phyloP scores from a whole-genome alignment of 2,113 vertebrate species.

The Brachionichthys hirsutus region DNA sequence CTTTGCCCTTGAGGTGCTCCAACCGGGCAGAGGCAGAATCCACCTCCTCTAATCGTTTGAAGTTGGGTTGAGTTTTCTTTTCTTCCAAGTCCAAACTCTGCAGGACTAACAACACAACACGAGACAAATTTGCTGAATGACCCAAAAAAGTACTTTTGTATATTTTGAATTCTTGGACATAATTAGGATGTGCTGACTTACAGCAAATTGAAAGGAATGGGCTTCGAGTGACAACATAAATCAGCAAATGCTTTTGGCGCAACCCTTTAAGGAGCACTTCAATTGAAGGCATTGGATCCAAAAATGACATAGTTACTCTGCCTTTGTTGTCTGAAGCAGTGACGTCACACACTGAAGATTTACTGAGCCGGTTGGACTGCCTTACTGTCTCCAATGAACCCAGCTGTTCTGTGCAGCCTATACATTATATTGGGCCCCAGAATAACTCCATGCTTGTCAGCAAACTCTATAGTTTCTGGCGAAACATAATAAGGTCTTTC shows the following conservation, averaged over 20 bases:
- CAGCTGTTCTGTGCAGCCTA: constrained; percentile 42
- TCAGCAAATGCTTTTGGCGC: constrained; percentile 14
- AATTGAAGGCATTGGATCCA: constrained; percentile 11
- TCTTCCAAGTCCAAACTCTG: constrained; percentile 37
- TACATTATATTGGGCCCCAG: constrained; percentile 29
- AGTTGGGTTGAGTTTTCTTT: constrained; percentile 46
- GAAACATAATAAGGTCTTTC: constrained; percentile 70
- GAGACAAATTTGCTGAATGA: constrained; percentile 50
- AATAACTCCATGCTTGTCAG: constrained; percentile 61
- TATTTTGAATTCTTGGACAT: neutral
- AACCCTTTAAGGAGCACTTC: constrained; percentile 13
- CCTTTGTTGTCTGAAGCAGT: constrained; percentile 32
- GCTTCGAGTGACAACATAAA: constrained; percentile 31
- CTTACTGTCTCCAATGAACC: constrained; percentile 40
- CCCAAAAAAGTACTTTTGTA: constrained; percentile 39
- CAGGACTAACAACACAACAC: constrained; percentile 57
- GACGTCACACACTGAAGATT: constrained; percentile 13
- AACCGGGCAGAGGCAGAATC: constrained; percentile 45
- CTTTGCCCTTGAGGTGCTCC: constrained; percentile 48
- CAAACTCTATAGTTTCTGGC: constrained; percentile 54
- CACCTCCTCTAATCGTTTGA: constrained; percentile 59
- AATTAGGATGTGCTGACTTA: constrained; percentile 24
- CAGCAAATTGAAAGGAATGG: constrained; percentile 20
- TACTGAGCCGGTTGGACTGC: constrained; percentile 24
- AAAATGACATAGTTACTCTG: constrained; percentile 12